Percentiles rank a stretch among this genome's conserved stretches.
phyloP scores from a whole-genome alignment of 1,140 invertebrate genomes.

The Drosophila leontia region DNA sequence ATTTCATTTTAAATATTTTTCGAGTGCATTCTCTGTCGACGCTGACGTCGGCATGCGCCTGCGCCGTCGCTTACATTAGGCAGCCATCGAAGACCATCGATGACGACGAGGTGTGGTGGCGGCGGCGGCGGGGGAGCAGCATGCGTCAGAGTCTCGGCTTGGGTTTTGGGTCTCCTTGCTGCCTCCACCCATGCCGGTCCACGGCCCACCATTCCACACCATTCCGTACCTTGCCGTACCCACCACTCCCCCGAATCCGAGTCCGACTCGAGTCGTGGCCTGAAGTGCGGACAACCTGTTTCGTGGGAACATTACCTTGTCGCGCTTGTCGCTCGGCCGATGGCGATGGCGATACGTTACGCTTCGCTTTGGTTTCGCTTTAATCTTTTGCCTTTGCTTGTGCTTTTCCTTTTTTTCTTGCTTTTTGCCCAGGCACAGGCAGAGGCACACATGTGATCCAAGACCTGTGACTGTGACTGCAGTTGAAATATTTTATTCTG shows the following conservation, averaged over 20 bases:
- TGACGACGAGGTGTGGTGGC: slow-evolving; percentile 9
- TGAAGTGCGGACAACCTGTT: slow-evolving; percentile 84
- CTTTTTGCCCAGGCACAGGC: neutral
- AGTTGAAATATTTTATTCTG: slow-evolving; percentile 28
- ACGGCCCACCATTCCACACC: slow-evolving; percentile 13
- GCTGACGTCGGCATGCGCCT: slow-evolving; percentile 73
- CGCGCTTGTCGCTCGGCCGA: slow-evolving; percentile 77
- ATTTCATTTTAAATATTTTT: slow-evolving; percentile 16
- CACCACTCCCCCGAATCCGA: slow-evolving; percentile 10
- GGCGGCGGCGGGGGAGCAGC: slow-evolving; percentile 42
- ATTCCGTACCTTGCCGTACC: neutral
- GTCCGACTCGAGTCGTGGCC: slow-evolving; percentile 65
- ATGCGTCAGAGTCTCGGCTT: slow-evolving; percentile 53
- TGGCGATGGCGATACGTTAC: slow-evolving; percentile 80
- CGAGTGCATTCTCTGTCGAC: slow-evolving; percentile 45
- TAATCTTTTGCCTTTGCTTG: slow-evolving; percentile 63
- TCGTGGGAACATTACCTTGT: slow-evolving; percentile 85
- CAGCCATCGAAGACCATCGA: slow-evolving; percentile 25
- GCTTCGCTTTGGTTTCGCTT: slow-evolving; percentile 83
- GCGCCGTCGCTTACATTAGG: slow-evolving; percentile 76
- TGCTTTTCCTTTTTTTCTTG: slow-evolving; percentile 37
- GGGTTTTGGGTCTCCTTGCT: slow-evolving; percentile 26
- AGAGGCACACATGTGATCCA: slow-evolving; percentile 32
- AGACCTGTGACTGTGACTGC: slow-evolving; percentile 36
- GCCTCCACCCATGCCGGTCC: slow-evolving; percentile 16